phyloP scores from a whole-genome alignment of 2,888 invertebrate species.

The Diarsia brunnea region DNA sequence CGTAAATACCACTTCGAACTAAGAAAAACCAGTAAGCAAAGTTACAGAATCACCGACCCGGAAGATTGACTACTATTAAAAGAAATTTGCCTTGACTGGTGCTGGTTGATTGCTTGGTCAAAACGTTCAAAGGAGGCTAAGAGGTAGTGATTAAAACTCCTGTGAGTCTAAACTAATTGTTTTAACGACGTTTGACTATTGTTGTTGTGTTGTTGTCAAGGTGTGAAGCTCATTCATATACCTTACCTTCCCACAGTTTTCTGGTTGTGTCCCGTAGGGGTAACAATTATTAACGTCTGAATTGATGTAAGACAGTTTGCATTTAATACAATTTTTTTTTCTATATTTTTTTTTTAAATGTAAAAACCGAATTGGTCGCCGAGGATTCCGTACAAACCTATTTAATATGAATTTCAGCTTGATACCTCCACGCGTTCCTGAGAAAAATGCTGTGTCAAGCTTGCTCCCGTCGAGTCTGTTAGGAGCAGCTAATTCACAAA shows the following conservation, averaged over 20 bases:
- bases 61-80: constrained; percentile 7
- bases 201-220: constrained; percentile 10
- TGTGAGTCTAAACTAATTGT: constrained; percentile 19
- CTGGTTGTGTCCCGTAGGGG: no score
- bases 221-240: background rate
- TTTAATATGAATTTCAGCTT: no score
- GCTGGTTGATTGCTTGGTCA: constrained; percentile 22
- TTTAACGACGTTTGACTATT: constrained; percentile 11
- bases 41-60: background rate
- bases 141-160: constrained; percentile 24
- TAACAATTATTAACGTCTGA: no score
- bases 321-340: no score
- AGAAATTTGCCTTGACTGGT: constrained; percentile 16
- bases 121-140: constrained; percentile 14
- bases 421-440: no score
- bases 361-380: no score
- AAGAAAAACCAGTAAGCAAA: constrained; percentile 13
- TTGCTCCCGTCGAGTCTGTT: no score
- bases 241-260: background rate
- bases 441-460: no score
- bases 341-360: no score
- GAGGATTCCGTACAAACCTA: no score
- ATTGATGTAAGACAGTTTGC: no score
- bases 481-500: no score
- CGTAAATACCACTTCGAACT: background rate